phyloP scores from a whole-genome alignment of 2,113 vertebrate species.

The Uropsilus gracilis region DNA sequence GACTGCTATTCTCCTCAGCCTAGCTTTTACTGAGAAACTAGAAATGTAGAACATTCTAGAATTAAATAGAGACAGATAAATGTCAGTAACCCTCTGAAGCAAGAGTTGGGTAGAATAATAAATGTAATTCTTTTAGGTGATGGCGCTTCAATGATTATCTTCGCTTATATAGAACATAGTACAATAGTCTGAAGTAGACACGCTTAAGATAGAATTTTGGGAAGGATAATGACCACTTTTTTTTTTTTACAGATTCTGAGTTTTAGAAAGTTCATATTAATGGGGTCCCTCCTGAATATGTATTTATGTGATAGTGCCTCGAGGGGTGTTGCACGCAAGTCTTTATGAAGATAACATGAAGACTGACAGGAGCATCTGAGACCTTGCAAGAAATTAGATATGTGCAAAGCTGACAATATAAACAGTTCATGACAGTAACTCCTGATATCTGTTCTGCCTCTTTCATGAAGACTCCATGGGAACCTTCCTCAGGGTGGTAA shows the following conservation, averaged over 20 bases:
- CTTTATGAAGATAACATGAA: slow-evolving; percentile 3
- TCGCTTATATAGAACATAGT: not conserved
- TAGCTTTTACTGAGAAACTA: not conserved
- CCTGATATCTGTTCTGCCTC: not conserved
- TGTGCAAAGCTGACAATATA: not conserved
- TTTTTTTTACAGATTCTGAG: not conserved
- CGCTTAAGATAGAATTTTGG: not conserved
- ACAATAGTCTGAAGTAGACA: not conserved
- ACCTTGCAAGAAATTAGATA: not conserved
- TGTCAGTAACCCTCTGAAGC: not conserved
- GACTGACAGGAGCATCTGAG: not conserved
- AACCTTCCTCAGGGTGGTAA: no score
- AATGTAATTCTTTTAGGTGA: not conserved
- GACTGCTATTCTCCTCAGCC: not conserved
- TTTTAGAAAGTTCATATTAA: not conserved
- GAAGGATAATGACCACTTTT: not conserved
- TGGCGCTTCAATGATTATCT: not conserved
- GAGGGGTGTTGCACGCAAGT: not conserved
- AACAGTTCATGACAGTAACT: not conserved
- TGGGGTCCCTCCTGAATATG: not conserved
- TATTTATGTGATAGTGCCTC: not conserved
- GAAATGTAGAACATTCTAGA: not conserved
- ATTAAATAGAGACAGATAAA: not conserved
- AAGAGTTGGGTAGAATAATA: not conserved
- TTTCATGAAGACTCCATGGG: not conserved